These are phyloP conservation scores for Tympanuchus pallidicinctus DNA, from an alignment of 2,113 vertebrate genomes.

Conservation along the genomic window DNA sequence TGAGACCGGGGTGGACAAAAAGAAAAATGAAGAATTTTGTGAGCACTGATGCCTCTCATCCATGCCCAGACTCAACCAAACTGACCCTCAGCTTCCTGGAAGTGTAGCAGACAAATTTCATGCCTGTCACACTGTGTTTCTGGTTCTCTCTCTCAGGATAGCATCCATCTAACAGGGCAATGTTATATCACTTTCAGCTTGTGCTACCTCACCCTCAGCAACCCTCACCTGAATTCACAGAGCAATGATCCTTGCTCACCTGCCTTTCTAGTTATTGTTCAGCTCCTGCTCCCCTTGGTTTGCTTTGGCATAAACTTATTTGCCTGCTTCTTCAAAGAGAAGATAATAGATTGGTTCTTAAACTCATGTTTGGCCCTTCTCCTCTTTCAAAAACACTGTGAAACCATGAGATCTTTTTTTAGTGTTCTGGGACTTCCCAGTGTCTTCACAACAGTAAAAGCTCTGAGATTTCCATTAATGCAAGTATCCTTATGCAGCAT, in stretches of 20 bases:
- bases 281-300: neutral
- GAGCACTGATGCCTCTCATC: neutral
- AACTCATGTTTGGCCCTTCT: neutral
- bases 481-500: fast-evolving
- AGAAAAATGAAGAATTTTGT: neutral
- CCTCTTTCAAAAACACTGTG: neutral
- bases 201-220: too few relatives aligned
- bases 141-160: neutral
- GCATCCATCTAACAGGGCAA: fast-evolving
- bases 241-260: neutral
- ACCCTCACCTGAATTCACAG: neutral
- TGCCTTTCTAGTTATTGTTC: neutral
- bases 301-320: neutral
- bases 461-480: neutral
- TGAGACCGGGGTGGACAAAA: neutral
- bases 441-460: neutral
- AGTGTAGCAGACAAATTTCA: neutral
- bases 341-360: neutral
- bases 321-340: neutral
- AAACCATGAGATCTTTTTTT: neutral
- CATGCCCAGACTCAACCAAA: neutral
- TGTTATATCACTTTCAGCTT: neutral
- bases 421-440: neutral
- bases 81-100: neutral
- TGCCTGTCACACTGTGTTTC: neutral